A percentile compares a stretch with the other conserved stretches of the same genome.
Conservation (phyloP, 2,888 invertebrate species). For the Nowickia ferox region DNA sequence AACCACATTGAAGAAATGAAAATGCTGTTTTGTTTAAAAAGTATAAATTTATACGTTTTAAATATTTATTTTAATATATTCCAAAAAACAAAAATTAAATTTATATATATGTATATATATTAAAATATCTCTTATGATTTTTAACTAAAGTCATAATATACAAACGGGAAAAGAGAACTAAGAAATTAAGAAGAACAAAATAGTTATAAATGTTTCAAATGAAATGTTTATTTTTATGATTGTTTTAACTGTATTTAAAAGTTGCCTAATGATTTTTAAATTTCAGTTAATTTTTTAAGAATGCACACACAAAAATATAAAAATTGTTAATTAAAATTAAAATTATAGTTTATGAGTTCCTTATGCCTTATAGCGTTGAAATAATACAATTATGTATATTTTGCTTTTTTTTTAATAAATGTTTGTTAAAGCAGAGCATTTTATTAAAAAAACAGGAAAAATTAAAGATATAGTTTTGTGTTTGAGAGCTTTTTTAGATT, state of each 20-base stretch:
- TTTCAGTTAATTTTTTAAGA: conserved; percentile 41
- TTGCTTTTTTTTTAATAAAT: not conserved
- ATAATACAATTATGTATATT: conserved; percentile 34
- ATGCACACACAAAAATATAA: conserved; percentile 72
- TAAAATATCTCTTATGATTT: conserved; percentile 3
- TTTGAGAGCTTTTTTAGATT: not conserved
- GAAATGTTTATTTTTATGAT: conserved; percentile 31
- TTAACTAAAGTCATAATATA: conserved; percentile 60
- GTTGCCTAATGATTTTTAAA: conserved; percentile 19
- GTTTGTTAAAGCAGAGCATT: not conserved
- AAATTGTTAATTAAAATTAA: conserved; percentile 47
- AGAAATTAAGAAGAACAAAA: conserved; percentile 31
- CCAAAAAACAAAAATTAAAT: conserved; percentile 59
- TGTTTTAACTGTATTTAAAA: conserved; percentile 8
- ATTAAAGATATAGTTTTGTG: not conserved
- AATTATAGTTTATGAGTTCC: conserved; percentile 27
- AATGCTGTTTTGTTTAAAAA: conserved; percentile 64
- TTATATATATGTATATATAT: conserved; percentile 26
- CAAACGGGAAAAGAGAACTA: conserved; percentile 49
- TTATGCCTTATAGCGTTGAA: not conserved
- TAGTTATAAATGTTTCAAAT: conserved; percentile 34
- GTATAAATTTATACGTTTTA: conserved; percentile 54
- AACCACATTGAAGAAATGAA: conserved; percentile 64
- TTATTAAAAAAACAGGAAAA: not conserved
- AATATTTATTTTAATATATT: conserved; percentile 60